Evolutionary conservation across 2,888 invertebrate genomes (phyloP), one percentile per base, ranked within the genome.

Genomic region (Diarsia dahlii): DNA sequence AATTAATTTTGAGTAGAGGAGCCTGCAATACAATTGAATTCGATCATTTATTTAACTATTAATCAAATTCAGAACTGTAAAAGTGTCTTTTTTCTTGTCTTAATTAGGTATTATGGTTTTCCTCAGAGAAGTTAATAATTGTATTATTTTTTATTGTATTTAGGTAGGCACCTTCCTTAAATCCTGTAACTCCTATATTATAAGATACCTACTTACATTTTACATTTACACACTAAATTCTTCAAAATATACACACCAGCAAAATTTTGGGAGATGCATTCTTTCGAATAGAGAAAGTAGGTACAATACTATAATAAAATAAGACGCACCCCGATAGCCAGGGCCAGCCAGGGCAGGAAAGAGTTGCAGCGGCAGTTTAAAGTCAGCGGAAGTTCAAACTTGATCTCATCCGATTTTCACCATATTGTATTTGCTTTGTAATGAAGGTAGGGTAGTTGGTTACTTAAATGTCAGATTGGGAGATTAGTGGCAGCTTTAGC

Each of bases 1-100:
- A 74, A 64, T 65, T 66, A 70, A 62, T 58, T 71, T 74, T 23
- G 79, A 72, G 71, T 52, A 45, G 58, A 84, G 82, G 58, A 84
- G 82, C 82, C 85, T 79, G 82, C 67, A 84, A 85, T 74, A 70
- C 60, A 76, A 85, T 70, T 74, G 45, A 39, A 70, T 54, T 50
- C 13, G 9, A 56, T 56, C 15, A 81, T 50, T 46, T 63, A 63
- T 45, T 63, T 10, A 28, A 34, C n/a, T 46, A 65, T 50, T 50
- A 64, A 34, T 45, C 23, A 34, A 39, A 39, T 3, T n/a, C 12
- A 45, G 34, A n/a, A n/a, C 20, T 20, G 28, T 48, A 20, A 65
- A 54, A 54, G 39, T 39, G 4, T 39, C 39, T n/a, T n/a, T n/a
- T n/a, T n/a, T 3, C 39, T 39, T 3, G 3, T 34, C 34, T 34